Percentiles rank a stretch among this genome's conserved stretches.
Evolutionary conservation across 2,888 invertebrate species (phyloP).

Genomic region (Dioctria linearis): DNA sequence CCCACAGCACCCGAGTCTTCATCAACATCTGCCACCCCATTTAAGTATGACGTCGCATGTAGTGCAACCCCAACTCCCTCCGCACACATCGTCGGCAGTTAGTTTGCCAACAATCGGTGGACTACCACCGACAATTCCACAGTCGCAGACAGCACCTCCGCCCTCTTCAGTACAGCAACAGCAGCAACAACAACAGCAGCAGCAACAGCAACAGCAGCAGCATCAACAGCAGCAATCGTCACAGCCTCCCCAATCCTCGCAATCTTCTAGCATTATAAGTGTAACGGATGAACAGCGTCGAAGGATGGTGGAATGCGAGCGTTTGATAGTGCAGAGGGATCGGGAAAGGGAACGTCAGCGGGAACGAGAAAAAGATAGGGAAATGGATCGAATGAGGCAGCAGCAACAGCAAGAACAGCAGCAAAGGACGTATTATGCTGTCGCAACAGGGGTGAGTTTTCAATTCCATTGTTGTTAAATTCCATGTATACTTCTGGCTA

Average conservation of each 20-base stretch:
- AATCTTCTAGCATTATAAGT: constrained; percentile 52
- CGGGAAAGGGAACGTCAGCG: constrained; percentile 52
- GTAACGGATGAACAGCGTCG: constrained; percentile 56
- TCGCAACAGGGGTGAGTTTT: constrained; percentile 56
- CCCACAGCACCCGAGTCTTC: constrained; percentile 53
- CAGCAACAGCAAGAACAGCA: constrained; percentile 64
- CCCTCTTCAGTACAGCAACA: constrained; percentile 40
- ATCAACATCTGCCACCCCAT: constrained; percentile 52
- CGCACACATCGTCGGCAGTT: constrained; percentile 52
- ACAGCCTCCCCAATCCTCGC: constrained; percentile 50
- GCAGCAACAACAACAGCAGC: constrained; percentile 45
- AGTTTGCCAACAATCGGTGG: constrained; percentile 55
- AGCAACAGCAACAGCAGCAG: neutral
- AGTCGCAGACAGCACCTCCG: constrained; percentile 18
- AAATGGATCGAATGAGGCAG: constrained; percentile 55
- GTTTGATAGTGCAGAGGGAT: constrained; percentile 48
- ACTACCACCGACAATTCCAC: constrained; percentile 44
- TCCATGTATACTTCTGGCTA: neutral
- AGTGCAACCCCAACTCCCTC: constrained; percentile 51
- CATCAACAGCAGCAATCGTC: constrained; percentile 45
- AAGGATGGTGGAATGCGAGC: constrained; percentile 57
- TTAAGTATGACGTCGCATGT: constrained; percentile 55
- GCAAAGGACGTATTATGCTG: constrained; percentile 63
- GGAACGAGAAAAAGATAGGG: constrained; percentile 58
- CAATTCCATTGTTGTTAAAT: constrained; percentile 16